Evolutionary conservation across 2,797 vertebrate species (phyloP), one percentile per base, ranked within the genome.

Genomic region (Diglossa cyanea): DNA sequence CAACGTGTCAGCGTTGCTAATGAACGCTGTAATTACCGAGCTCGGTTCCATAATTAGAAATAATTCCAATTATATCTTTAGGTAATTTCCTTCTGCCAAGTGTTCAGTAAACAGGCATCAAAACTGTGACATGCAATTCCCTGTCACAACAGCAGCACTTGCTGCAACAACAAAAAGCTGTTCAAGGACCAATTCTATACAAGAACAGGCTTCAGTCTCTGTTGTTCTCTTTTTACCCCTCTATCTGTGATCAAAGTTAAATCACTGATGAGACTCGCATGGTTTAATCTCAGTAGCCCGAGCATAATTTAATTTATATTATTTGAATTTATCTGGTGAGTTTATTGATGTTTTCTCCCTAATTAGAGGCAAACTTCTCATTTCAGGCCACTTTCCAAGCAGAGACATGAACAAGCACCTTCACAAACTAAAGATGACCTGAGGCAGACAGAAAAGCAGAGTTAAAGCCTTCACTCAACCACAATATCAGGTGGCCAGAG

Each of bases 251-350:
- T 31, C 24, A 61, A 54, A 51, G n/a, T 72, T 44, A 50, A 21
- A 20, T 40, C n/a, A 20, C 13, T 58, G 50, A 26, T 2, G 4
- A 57, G 4, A 45, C 9, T 63, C 30, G 11, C 0, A 0, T 9
- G 31, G 31, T 47, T 88, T 72, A 76, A 72, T 4, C n/a, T 68
- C 75, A 61, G 50, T 5, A 89, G 4, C 39, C 26, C 54, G 14
- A 6, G 3, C 3, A 30, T 7, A 24, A 58, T 4, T 73, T 35
- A 28, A 39, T 26, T 40, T 21, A 3, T 7, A 33, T 1, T 45
- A 42, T 7, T 78, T 53, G 6, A 55, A 62, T 18, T 81, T 53
- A 55, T 31, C 24, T 30, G 47, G 13, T 17, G 58, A 60, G 26
- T 19, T 79, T 53, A 47, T 4, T 11, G 28, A 67, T n/a, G 28